A percentile compares a stretch with the other conserved stretches of the same genome.
Evolutionary conservation across 2,113 vertebrate genomes (phyloP).

Genomic region (Gnathonemus echidnorhynchus): DNA sequence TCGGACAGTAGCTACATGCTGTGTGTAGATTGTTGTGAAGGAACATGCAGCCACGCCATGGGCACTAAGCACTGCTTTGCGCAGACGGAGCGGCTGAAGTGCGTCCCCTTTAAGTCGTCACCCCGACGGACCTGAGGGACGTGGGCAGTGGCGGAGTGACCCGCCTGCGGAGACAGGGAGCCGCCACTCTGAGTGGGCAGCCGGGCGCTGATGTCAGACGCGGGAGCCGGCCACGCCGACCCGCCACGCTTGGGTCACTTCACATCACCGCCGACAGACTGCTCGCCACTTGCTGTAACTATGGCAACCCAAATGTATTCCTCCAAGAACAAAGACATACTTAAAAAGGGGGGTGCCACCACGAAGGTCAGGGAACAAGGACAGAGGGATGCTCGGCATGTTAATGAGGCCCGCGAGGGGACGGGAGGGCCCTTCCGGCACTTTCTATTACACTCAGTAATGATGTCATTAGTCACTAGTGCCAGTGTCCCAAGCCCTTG

Average conservation of each 20-base stretch:
- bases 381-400: slow-evolving; percentile 15
- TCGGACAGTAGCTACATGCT: background rate
- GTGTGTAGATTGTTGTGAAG: background rate
- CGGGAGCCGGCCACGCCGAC: background rate
- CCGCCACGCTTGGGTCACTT: background rate
- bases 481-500: background rate
- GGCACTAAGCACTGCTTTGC: background rate
- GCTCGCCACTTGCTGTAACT: background rate
- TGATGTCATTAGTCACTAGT: slow-evolving; percentile 4
- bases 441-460: slow-evolving; percentile 2
- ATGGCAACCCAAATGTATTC: slow-evolving; percentile 12
- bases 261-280: background rate
- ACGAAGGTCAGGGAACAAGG: slow-evolving; percentile 20
- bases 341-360: background rate
- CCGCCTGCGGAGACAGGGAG: background rate
- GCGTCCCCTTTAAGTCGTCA: background rate
- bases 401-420: slow-evolving; percentile 4
- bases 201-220: background rate
- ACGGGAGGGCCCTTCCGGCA: background rate
- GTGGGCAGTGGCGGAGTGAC: background rate
- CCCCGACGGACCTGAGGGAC: background rate
- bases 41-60: background rate
- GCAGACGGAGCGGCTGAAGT: background rate
- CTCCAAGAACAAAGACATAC: slow-evolving; percentile 17
- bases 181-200: background rate